phyloP scores from a whole-genome alignment of 2,113 vertebrate genomes.

The Aldabrachelys gigantea region DNA sequence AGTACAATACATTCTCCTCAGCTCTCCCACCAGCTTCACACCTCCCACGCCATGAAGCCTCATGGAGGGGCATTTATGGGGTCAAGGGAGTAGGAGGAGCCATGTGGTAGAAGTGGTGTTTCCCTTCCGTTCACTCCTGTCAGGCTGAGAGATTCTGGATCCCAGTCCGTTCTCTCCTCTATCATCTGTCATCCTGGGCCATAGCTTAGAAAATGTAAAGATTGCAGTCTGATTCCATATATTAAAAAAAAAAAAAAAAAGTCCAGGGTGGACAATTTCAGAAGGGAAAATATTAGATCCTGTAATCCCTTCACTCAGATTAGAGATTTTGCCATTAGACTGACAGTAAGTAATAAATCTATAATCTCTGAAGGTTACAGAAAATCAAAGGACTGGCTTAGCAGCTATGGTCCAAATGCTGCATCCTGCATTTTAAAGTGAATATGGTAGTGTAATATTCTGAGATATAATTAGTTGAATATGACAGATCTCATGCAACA shows the following conservation, averaged over 20 bases:
- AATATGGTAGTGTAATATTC: background rate
- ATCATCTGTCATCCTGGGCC: background rate
- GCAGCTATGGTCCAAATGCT: background rate
- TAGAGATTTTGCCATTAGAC: background rate
- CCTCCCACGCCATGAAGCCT: background rate
- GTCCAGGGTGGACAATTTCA: background rate
- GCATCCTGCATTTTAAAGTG: background rate
- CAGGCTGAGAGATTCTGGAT: background rate
- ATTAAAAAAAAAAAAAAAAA: background rate
- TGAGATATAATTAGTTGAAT: slow-evolving; percentile 21
- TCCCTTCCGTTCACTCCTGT: background rate
- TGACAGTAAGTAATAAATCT: background rate
- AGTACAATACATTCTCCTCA: background rate
- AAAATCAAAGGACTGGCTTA: background rate
- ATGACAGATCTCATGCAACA: background rate
- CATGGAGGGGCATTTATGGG: background rate
- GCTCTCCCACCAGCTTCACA: background rate
- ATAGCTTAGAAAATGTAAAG: slow-evolving; percentile 10
- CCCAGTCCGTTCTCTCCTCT: too few relatives aligned
- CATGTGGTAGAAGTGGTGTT: background rate
- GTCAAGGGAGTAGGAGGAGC: background rate
- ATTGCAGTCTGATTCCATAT: background rate
- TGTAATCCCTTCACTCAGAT: slow-evolving; percentile 23
- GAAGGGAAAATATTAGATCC: background rate
- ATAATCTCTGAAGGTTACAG: background rate